Percentiles rank a stretch among this genome's conserved stretches.
Evolutionary conservation across 2,888 invertebrate species (phyloP).

Genomic region (Diarsia rubi): DNA sequence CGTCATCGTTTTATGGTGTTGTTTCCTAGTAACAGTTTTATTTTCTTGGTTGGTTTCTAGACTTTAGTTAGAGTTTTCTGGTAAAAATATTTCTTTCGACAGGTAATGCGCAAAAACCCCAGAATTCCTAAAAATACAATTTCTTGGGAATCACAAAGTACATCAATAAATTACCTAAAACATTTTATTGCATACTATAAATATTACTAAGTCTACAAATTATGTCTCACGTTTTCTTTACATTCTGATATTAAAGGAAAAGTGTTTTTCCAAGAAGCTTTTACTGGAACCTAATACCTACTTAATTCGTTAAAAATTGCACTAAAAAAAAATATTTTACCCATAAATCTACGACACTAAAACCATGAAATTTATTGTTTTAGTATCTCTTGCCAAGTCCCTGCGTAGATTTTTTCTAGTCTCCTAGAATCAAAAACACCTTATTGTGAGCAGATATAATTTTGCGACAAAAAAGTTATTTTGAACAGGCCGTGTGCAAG

Average conservation of each 20-base stretch:
- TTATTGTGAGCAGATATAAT: background rate
- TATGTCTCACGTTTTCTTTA: background rate
- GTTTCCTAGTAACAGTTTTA: background rate
- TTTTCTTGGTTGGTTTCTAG: background rate
- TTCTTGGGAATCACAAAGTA: conserved; percentile 14
- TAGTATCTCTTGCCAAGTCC: conserved; percentile 20
- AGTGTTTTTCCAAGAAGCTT: conserved; percentile 23
- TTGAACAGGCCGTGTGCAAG: background rate
- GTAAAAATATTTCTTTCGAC: background rate
- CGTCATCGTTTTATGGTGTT: conserved; percentile 13
- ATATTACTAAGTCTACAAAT: background rate
- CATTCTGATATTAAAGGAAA: conserved; percentile 22
- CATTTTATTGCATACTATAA: background rate
- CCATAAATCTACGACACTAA: conserved; percentile 16
- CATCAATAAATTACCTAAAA: background rate
- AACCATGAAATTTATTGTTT: conserved; percentile 35
- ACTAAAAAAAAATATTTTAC: conserved; percentile 1
- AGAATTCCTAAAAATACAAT: background rate
- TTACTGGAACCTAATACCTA: conserved; percentile 1
- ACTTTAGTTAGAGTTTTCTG: background rate
- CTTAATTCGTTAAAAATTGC: background rate
- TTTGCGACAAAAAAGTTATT: background rate
- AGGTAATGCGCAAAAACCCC: background rate
- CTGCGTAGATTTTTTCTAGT: background rate
- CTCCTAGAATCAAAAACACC: background rate